Evolutionary conservation across 2,797 vertebrate species (phyloP).

Genomic region (Acipenser oxyrinchus): DNA sequence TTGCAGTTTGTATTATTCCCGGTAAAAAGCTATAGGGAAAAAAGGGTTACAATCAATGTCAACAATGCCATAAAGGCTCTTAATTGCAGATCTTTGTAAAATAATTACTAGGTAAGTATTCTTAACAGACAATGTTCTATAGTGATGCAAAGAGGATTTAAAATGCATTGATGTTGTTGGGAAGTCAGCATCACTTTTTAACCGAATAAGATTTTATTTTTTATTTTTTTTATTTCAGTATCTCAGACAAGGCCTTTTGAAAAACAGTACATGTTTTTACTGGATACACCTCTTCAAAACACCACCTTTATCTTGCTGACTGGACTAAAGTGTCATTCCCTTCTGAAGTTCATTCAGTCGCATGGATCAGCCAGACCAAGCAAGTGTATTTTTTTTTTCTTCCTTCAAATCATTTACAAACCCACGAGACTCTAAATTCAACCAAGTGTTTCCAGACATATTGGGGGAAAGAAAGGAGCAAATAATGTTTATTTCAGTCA

Average conservation of each 20-base stretch:
- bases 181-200: background rate
- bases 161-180: background rate
- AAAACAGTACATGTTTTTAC: background rate
- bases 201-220: background rate
- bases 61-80: background rate
- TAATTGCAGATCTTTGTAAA: constrained; percentile 1
- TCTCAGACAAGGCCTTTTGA: constrained; percentile 4
- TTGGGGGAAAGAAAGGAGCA: background rate
- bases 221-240: background rate
- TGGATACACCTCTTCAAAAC: background rate
- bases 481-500: constrained; percentile 21
- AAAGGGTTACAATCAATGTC: background rate
- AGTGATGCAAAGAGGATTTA: constrained; percentile 2
- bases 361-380: background rate
- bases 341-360: background rate
- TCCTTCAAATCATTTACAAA: background rate
- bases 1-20: background rate
- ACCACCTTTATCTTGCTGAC: background rate
- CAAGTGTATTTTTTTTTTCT: background rate
- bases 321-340: background rate
- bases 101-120: background rate
- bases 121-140: constrained; percentile 27
- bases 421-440: background rate
- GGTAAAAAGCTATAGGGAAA: background rate
- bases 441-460: background rate